These are phyloP conservation scores for Nycticebus coucang DNA, from an alignment of 2,113 vertebrate genomes.

Conservation along the genomic window DNA sequence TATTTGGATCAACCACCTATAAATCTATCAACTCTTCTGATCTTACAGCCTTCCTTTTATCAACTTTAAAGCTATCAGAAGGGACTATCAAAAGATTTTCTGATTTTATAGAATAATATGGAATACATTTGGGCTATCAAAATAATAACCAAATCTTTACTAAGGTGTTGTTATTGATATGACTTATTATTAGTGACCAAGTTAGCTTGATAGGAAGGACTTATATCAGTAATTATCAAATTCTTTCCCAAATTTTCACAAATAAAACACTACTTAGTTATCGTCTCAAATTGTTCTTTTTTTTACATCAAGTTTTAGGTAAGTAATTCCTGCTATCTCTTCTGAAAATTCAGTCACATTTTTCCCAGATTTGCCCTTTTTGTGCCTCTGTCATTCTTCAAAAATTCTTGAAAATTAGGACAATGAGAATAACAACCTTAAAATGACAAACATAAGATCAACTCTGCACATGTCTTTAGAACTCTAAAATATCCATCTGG, in stretches of 20 bases:
- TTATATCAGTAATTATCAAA: background rate
- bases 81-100: background rate
- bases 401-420: background rate
- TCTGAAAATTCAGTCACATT: constrained; percentile 24
- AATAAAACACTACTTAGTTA: background rate
- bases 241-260: background rate
- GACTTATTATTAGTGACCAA: background rate
- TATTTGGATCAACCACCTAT: background rate
- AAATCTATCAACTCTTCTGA: background rate
- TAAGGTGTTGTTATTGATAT: background rate
- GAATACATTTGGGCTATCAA: background rate
- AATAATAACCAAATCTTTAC: background rate
- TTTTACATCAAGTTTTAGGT: background rate
- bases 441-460: background rate
- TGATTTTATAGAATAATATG: background rate
- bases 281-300: background rate
- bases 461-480: background rate
- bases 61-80: background rate
- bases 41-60: background rate
- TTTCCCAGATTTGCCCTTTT: background rate
- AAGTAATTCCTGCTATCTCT: background rate
- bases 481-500: background rate
- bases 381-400: background rate
- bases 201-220: background rate
- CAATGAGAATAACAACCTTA: background rate